phyloP scores from a whole-genome alignment of 2,888 invertebrate species.

The Brachypalpus laphriformis region DNA sequence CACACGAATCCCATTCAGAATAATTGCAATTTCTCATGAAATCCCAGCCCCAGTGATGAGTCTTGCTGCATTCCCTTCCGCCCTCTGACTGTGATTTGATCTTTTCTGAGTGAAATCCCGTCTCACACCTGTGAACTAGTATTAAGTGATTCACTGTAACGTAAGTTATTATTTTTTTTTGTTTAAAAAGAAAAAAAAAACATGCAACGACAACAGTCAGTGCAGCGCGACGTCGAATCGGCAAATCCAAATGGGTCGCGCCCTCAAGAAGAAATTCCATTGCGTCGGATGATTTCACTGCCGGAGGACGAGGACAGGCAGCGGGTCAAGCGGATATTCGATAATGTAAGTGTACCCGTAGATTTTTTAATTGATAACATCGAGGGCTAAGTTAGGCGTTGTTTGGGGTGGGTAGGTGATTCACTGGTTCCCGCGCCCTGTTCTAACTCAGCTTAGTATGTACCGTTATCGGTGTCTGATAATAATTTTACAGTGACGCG shows the following conservation, averaged over 20 bases:
- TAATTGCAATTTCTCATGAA: conserved; percentile 17
- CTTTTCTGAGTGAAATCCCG: conserved; percentile 21
- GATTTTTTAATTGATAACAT: conserved; percentile 8
- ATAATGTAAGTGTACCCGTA: conserved; percentile 79
- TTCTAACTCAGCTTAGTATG: not conserved
- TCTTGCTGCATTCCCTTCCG: not conserved
- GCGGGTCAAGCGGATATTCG: conserved; percentile 78
- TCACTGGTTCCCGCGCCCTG: conserved; percentile 13
- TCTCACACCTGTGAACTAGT: not conserved
- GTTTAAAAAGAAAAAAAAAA: not conserved
- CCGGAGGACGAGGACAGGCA: conserved; percentile 79
- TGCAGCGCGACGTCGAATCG: conserved; percentile 39
- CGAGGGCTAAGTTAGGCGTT: not conserved
- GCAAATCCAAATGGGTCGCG: conserved; percentile 57
- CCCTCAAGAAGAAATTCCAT: conserved; percentile 69
- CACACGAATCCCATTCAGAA: not conserved
- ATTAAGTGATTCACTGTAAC: conserved; percentile 1
- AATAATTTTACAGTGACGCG: not conserved
- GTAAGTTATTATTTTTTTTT: not conserved
- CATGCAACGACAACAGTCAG: conserved; percentile 62
- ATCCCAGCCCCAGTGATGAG: conserved; percentile 10
- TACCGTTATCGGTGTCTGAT: not conserved
- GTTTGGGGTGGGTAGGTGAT: conserved; percentile 29
- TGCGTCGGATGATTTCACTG: conserved; percentile 53
- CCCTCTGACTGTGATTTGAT: not conserved